Evolutionary conservation across 2,113 vertebrate species (phyloP), one percentile per base, ranked within the genome.

Genomic region (Canis aureus): DNA sequence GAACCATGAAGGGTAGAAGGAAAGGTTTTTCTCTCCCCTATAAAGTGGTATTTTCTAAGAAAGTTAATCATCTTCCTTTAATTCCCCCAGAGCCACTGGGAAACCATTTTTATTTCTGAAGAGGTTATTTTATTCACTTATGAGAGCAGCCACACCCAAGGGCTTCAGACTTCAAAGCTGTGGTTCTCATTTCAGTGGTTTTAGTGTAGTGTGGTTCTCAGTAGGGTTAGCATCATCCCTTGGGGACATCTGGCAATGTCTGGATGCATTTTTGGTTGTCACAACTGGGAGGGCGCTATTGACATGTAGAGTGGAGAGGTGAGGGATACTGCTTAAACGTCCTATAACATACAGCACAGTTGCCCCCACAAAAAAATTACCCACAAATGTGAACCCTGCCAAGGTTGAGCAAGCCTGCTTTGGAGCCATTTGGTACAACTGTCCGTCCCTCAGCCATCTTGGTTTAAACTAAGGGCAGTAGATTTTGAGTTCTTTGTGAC

Each of bases 11-110:
- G 19, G 89, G 8, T 29, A 32, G 53, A 91, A 82, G 23, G 69
- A 62, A 57, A 88, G 12, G 25, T 35, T 60, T 49, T 25, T 84
- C 5, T 8, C 32, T 66, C 15, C 22, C 35, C 32, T n/a, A 16
- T 59, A 87, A 83, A 91, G 20, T 85, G 85, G 27, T 51, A 8
- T 87, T 96, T 22, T 93, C 38, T 71, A 57, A 85, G 53, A 86
- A 62, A 96, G 95, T 38, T 62, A 62, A 32, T 49, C 13, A 5
- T 86, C 66, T 86, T 69, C 35, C 32, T 86, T 23, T 2, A 89
- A 27, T 53, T 5, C 35, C 71, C 62, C 27, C 35, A 29, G 6
- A 87, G 38, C 76, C 29, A 25, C 8, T 81, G 80, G 35, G n/a
- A 90, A 86, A 35, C 9, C 19, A 20, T 60, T 55, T 64, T 59